Conservation (phyloP, 2,888 invertebrate species). For the Dermolepida albohirtum region DNA sequence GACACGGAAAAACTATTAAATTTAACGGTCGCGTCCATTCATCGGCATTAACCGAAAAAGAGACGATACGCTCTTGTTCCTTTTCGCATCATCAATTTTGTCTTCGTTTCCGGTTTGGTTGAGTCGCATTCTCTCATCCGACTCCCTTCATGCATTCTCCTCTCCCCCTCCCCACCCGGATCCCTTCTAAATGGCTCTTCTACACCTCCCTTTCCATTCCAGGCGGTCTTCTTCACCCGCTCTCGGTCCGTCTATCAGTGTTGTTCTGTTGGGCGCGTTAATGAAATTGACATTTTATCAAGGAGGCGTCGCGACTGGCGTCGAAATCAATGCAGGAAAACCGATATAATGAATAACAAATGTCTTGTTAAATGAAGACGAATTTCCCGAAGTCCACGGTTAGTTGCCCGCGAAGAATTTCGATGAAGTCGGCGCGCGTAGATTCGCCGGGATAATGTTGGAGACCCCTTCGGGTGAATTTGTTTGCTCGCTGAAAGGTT, state of each 20-base stretch:
- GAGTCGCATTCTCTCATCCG: too few species aligned
- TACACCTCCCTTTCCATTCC: neutral
- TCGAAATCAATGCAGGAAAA: slow-evolving; percentile 48
- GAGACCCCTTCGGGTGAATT: slow-evolving; percentile 8
- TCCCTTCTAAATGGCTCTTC: too few species aligned
- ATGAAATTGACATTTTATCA: slow-evolving; percentile 43
- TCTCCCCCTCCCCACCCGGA: too few species aligned
- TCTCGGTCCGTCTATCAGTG: neutral
- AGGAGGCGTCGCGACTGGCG: slow-evolving; percentile 27
- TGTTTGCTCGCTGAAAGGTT: slow-evolving; percentile 31
- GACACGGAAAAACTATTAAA: slow-evolving; percentile 33
- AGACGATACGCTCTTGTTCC: slow-evolving; percentile 2
- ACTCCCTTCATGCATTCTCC: too few species aligned
- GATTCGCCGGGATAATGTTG: neutral
- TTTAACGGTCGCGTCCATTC: slow-evolving; percentile 26
- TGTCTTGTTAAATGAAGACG: slow-evolving; percentile 62
- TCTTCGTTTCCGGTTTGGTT: slow-evolving; percentile 3
- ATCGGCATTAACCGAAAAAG: slow-evolving; percentile 35
- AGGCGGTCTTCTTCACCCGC: neutral
- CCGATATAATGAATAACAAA: slow-evolving; percentile 64
- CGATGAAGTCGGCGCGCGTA: slow-evolving; percentile 16
- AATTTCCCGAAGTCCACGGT: slow-evolving; percentile 51
- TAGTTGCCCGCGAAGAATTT: slow-evolving; percentile 28
- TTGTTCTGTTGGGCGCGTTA: slow-evolving; percentile 44
- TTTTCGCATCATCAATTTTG: slow-evolving; percentile 32